phyloP scores from a whole-genome alignment of 2,888 invertebrate genomes.

The Amphipoea oculea region DNA sequence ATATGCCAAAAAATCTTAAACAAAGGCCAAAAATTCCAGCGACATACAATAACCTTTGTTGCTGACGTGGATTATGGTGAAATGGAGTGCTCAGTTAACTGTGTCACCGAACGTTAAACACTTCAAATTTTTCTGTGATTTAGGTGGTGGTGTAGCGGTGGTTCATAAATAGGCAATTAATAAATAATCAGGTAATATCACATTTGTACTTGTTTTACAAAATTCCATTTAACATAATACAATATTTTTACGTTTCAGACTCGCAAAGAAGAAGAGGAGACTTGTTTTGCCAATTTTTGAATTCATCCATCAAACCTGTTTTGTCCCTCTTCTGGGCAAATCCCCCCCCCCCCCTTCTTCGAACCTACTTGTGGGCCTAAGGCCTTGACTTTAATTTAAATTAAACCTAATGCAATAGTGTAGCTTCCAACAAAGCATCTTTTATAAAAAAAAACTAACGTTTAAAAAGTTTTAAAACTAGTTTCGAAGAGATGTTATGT shows the following conservation, averaged over 20 bases:
- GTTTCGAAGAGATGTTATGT: not conserved
- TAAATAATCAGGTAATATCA: not conserved
- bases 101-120: not conserved
- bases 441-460: not conserved
- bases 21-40: constrained; percentile 24
- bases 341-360: too few species aligned
- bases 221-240: not conserved
- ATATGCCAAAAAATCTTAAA: constrained; percentile 41
- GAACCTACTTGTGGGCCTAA: not conserved
- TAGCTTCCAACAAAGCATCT: not conserved
- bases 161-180: not conserved
- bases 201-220: not conserved
- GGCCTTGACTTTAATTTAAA: not conserved
- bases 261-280: not conserved
- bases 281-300: not conserved
- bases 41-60: constrained; percentile 32
- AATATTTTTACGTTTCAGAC: not conserved
- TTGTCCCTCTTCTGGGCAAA: not conserved
- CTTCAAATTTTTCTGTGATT: not conserved
- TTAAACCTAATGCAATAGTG: not conserved
- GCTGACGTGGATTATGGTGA: constrained; percentile 23
- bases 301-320: not conserved
- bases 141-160: too few species aligned
- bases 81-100: constrained; percentile 22
- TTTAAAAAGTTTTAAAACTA: too few species aligned